Base-by-base conservation (phyloP, 2,113 vertebrate species). In the Ramphastos sulfuratus region DNA sequence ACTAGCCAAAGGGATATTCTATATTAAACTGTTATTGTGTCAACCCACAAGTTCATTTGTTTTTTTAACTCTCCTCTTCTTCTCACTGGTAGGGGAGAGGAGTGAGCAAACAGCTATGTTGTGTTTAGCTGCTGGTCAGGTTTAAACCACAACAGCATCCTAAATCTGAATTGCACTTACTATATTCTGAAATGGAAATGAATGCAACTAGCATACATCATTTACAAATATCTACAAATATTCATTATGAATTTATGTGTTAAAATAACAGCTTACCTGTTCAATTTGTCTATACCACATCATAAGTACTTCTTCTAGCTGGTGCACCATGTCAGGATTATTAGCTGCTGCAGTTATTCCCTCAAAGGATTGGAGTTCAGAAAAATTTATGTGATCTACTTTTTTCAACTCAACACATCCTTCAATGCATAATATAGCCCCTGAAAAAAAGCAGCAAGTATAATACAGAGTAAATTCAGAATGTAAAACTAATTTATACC, bases 271-370 rank as follows among this genome's bases (percentile, higher is more conserved):
- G 64, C 77, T 67, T 94, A 98, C 98, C 97, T 95, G 95, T 71
- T 99, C 97, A 17, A 99, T 98, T 97, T 98, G 98, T 63, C 94
- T 98, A 89, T 97, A 98, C 98, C 98, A 99, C 30, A 97, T 90
- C 96, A 96, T 97, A 85, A 99, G 93, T 65, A 97, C 94, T 18
- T 98, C 97, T 71, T 99, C 98, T 15, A 99, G 93, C n/a, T 97
- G 97, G 46, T 83, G 93, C 93, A 99, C 92, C 33, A 65, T 97
- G 25, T 98, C 98, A 18, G 89, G 69, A 91, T 97, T 98, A 71
- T 92, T 84, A 58, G 98, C 98, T 61, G 98, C 98, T 56, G 86
- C 89, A 84, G 97, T 95, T 69, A 98, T 94, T 63, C 98, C 97
- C 35, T 98, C 97, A 94, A 98, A 94, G 37, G 96, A 95, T 5